Conservation (phyloP, 2,797 vertebrate genomes). For the Characodon lateralis region DNA sequence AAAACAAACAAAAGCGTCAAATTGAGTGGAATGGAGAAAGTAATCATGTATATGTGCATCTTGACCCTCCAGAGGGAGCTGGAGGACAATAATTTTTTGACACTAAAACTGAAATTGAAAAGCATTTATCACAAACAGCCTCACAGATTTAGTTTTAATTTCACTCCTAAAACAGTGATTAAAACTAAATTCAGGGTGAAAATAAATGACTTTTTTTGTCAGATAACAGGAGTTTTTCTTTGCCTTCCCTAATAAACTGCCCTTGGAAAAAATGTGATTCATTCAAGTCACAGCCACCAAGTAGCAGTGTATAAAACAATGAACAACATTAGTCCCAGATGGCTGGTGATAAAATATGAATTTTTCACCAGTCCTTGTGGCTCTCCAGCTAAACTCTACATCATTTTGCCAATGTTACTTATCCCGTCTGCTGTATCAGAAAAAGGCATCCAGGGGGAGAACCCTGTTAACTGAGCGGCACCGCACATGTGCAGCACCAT, state of each 20-base stretch:
- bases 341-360: constrained; percentile 36
- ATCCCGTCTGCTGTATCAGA: constrained; percentile 39
- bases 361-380: constrained; percentile 41
- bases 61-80: constrained; percentile 68
- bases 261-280: constrained; percentile 28
- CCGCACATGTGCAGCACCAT: constrained; percentile 35
- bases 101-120: not conserved
- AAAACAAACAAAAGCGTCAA: not conserved
- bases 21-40: not conserved
- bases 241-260: not conserved
- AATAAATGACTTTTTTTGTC: not conserved
- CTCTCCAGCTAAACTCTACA: constrained; percentile 34
- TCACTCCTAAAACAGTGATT: not conserved
- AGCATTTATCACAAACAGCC: not conserved
- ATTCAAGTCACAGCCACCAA: constrained; percentile 21
- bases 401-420: constrained; percentile 39
- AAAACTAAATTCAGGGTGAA: constrained; percentile 1
- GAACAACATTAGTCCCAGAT: constrained; percentile 40
- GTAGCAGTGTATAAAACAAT: constrained; percentile 36
- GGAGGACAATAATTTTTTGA: constrained; percentile 38
- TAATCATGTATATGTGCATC: constrained; percentile 15
- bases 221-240: not conserved
- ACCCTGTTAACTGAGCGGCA: constrained; percentile 31
- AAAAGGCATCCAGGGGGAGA: constrained; percentile 46
- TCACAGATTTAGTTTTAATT: not conserved